Evolutionary conservation across 1,140 invertebrate genomes (phyloP), one percentile per base, ranked within the genome.

Genomic region (Cepaea nemoralis): DNA sequence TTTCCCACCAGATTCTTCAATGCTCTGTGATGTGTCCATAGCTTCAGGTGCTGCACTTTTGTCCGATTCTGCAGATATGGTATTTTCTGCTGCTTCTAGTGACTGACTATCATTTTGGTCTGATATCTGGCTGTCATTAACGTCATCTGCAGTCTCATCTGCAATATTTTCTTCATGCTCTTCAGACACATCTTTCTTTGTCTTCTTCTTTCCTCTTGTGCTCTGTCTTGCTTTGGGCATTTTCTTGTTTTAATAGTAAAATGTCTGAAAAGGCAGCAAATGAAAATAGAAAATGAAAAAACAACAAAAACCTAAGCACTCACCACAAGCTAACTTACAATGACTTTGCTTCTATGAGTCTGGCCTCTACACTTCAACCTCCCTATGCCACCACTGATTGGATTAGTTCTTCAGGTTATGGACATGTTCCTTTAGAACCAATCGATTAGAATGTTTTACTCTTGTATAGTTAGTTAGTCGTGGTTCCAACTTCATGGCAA

Each of bases 161-260:
- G 27, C 66, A 69, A 70, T 22, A 70, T 39, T 39, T 70, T 70
- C 40, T 40, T 70, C 35, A 70, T 70, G 69, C 69, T 40, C 35
- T 12, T 70, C 69, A n/a, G 16, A 8, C 10, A 40, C 40, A 3
- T 35, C 37, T 12, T 35, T 69, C 22, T 22, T 42, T 3, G 14
- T 2, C 69, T n/a, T n/a, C 40, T 40, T 39, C 12, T 40, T 42
- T 8, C 35, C 35, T 12, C 69, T 70, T 39, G 24, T 12, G 12
- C 24, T 27, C 40, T 40, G 69, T 12, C 24, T 40, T 70, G 40
- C 6, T 12, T n/a, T 39, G 39, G 69, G 40, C 40, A 70, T 70
- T 39, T 69, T 35, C 5, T 69, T 35, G 2, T 70, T n/a, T 70
- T 70, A 40, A 1, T 5, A 40, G 37, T 22, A 40, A 40, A 5